Base-by-base conservation (phyloP, 2,888 invertebrate species). In the Resseliella maxima region DNA sequence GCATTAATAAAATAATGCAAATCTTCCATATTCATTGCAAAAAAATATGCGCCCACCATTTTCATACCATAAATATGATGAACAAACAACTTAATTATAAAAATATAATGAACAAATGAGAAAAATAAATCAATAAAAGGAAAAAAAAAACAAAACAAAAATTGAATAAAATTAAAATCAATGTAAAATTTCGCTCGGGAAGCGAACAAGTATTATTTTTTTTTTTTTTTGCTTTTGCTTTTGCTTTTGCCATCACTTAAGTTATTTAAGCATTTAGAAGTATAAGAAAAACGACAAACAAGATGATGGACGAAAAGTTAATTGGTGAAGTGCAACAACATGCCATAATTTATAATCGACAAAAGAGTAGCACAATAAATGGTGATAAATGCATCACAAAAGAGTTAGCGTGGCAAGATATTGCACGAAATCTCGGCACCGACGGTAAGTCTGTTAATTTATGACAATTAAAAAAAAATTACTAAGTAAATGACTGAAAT, bases 401-500 rank as follows among this genome's bases (percentile, higher is more conserved):
- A 88, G 91, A 91, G 86, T 90, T 90, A 86, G 91, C 91, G 41
- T 91, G 91, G 91, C 89, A 89, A 59, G 88, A 90, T 46, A 90
- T 91, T 86, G 90, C 91, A 0, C 88, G 89, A 64, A 91, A 90
- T 87, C 87, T 91, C 81, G 89, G 90, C 59, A 90, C 90, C 38
- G 91, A 91, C 88, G 90, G 91, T 91, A 88, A 89, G 89, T 88
- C n/a, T n/a, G n/a, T n/a, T n/a, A n/a, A n/a, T n/a, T n/a, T n/a
- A n/a, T n/a, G n/a, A n/a, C n/a, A n/a, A n/a, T n/a, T n/a, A n/a
- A n/a, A n/a, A n/a, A n/a, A n/a, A n/a, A 46, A 27, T 38, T 72
- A 27, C 24, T 8, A 27, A 2, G 5, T 2, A 72, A 72, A 31
- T 72, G 31, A 54, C 18, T 54, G 81, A 81, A 81, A 36, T 81